phyloP scores from a whole-genome alignment of 2,888 invertebrate genomes.

The Syritta pipiens region DNA sequence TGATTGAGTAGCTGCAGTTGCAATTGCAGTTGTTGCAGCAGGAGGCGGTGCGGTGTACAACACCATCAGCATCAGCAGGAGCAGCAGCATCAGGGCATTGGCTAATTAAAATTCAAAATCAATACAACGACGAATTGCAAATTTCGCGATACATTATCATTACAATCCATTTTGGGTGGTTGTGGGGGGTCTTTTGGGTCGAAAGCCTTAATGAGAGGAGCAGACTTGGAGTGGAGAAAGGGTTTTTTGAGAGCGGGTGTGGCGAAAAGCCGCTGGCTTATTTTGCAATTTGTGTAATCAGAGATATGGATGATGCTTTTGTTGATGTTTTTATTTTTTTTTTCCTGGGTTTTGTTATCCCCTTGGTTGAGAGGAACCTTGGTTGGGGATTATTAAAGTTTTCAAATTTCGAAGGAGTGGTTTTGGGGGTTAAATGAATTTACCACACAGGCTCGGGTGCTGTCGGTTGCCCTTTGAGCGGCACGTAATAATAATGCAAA shows the following conservation, averaged over 20 bases:
- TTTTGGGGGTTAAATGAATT: no score
- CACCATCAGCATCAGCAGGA: background rate
- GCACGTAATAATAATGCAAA: no score
- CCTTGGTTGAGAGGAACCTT: no score
- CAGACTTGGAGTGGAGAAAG: no score
- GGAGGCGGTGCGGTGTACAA: no score
- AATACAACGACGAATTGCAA: constrained; percentile 39
- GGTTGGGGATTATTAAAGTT: background rate
- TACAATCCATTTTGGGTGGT: constrained; percentile 38
- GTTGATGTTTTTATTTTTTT: background rate
- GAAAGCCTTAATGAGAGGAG: constrained; percentile 37
- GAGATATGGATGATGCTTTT: constrained; percentile 4
- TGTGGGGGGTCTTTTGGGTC: no score
- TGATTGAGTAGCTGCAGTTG: constrained; percentile 50
- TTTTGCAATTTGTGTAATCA: constrained; percentile 58
- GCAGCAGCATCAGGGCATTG: constrained; percentile 30
- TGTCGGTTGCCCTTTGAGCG: no score
- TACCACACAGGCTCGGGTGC: no score
- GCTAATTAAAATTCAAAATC: constrained; percentile 62
- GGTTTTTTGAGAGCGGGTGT: no score
- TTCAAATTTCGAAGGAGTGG: background rate
- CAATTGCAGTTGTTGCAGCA: no score
- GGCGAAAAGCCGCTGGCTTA: constrained; percentile 27
- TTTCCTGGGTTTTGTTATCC: background rate
- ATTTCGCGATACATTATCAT: constrained; percentile 55